phyloP scores from a whole-genome alignment of 2,888 invertebrate species.

The Oscheius onirici region DNA sequence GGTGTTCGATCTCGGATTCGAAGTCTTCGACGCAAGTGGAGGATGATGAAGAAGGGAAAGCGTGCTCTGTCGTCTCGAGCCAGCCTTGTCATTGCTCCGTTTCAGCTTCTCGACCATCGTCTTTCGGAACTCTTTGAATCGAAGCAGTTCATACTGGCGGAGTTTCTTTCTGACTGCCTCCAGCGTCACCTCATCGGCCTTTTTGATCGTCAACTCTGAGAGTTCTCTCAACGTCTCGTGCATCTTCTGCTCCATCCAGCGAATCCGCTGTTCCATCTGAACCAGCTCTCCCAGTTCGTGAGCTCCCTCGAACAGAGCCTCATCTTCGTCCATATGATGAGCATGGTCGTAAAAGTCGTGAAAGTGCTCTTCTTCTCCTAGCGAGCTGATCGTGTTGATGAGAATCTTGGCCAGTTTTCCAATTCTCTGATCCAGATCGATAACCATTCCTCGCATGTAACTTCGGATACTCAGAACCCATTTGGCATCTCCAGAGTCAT shows the following conservation, averaged over 20 bases:
- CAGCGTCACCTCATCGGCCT: conserved; percentile 88
- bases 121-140: conserved; percentile 77
- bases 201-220: conserved; percentile 84
- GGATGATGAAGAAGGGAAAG: neutral
- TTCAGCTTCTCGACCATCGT: conserved; percentile 34
- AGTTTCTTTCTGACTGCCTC: conserved; percentile 90
- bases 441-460: conserved; percentile 85
- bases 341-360: conserved; percentile 45
- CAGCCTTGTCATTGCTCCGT: conserved; percentile 16
- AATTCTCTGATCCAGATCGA: conserved; percentile 65
- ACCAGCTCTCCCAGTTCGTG: conserved; percentile 45
- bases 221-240: conserved; percentile 95
- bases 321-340: conserved; percentile 42
- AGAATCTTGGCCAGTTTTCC: conserved; percentile 88
- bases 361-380: conserved; percentile 75
- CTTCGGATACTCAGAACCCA: conserved; percentile 97
- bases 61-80: conserved; percentile 3
- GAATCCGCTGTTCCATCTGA: conserved; percentile 48
- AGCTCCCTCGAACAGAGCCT: conserved; percentile 44
- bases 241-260: conserved; percentile 77
- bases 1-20: neutral
- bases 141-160: conserved; percentile 90
- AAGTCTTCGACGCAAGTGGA: neutral
- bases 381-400: conserved; percentile 92
- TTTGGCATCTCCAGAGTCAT: conserved; percentile 78